Conservation (phyloP, 2,888 invertebrate species). For the Alcis repandata region DNA sequence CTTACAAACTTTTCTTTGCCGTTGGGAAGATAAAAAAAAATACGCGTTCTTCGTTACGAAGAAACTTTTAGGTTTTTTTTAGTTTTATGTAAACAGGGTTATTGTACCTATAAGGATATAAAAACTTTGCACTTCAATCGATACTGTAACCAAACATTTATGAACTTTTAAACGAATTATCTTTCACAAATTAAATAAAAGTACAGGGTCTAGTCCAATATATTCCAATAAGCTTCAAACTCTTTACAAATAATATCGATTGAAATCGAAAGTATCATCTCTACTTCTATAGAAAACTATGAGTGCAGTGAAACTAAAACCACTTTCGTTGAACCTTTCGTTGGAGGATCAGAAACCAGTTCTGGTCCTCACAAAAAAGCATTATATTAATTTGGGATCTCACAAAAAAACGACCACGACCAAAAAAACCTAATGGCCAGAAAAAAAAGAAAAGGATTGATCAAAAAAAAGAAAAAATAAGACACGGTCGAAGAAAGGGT, state of each 20-base stretch:
- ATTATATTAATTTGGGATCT: constrained; percentile 85
- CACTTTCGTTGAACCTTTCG: constrained; percentile 84
- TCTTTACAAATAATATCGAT: neutral
- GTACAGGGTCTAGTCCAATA: too few species aligned
- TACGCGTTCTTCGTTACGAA: too few species aligned
- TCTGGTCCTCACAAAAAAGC: constrained; percentile 76
- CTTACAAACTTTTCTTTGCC: too few species aligned
- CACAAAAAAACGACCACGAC: constrained; percentile 81
- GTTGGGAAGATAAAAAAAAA: too few species aligned
- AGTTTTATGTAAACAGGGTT: too few species aligned
- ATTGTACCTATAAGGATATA: too few species aligned
- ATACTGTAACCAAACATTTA: too few species aligned
- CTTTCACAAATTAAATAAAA: too few species aligned
- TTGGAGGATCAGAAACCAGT: constrained; percentile 73
- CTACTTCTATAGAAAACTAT: constrained; percentile 36
- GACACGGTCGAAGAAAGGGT: constrained; percentile 76
- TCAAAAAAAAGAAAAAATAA: constrained; percentile 62
- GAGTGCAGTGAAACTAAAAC: constrained; percentile 67
- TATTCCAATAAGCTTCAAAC: too few species aligned
- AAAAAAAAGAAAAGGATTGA: constrained; percentile 79
- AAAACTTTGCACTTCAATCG: too few species aligned
- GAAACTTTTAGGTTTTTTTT: too few species aligned
- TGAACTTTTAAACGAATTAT: too few species aligned
- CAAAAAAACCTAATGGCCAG: constrained; percentile 85
- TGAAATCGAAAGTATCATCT: constrained; percentile 78